Evolutionary conservation across 2,113 vertebrate genomes (phyloP), one percentile per base, ranked within the genome.

Genomic region (Mobula hypostoma): DNA sequence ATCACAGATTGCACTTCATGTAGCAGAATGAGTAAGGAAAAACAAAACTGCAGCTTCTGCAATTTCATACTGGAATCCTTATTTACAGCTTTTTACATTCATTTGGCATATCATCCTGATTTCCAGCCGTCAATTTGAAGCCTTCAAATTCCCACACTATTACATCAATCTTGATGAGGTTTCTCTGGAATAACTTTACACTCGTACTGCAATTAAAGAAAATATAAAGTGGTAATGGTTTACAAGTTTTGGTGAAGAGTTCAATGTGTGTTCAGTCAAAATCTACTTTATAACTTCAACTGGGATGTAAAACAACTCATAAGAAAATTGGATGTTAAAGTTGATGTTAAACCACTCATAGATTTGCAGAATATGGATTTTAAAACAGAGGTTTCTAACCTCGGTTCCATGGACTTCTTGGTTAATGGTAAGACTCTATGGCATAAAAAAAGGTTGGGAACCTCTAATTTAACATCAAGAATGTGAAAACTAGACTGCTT

Each of bases 151-250:
- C 74, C 91, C 91, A 74, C 40, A 48, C 36, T 40, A 93, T 40
- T 93, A 95, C 95, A 80, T 99, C 96, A 99, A 96, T 99, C 98
- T 95, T 98, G 97, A 2, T 99, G 98, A 95, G 95, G 97, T 96
- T 99, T 99, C 95, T 98, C 98, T 95, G 97, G 97, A 85, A 97
- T 96, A 94, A 98, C 97, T 96, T 98, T 98, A 95, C 97, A 97
- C 96, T 99, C 98, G 95, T 99, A 99, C 98, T 99, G 96, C 94
- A 85, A 56, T 94, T 80, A 94, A 58, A 58, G 82, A 90, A 80
- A 97, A 96, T 96, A 96, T 19, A 94, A 93, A 95, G 95, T 95
- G 36, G 24, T 74, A 5, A 90, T 74, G 21, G 24, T 14, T 74
- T 24, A 93, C 14, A 36, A 11, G 24, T 93, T 27, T 36, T 56